Base-by-base conservation (phyloP, 2,888 invertebrate genomes). In the Spilosoma lubricipeda region DNA sequence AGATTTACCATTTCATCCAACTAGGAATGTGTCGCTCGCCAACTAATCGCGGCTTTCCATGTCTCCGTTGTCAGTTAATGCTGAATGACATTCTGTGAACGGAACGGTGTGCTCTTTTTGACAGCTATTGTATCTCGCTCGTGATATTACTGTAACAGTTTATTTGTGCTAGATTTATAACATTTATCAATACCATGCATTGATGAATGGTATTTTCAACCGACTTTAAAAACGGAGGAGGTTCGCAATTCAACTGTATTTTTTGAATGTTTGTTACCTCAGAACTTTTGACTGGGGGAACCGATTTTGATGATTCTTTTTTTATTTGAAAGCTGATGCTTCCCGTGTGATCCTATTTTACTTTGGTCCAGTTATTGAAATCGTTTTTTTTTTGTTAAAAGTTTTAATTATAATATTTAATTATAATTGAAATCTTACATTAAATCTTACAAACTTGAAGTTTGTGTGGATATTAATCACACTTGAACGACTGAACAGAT, bases 41-140 rank as follows among this genome's bases (percentile, higher is more conserved):
- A 67, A 45, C 72, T 71, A 75, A 75, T 75, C 72, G 65, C 45
- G 52, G 42, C 70, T 67, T 42, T 56, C 71, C 52, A 69, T 73
- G 66, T 67, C 73, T 52, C n/a, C 56, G 68, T 66, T 73, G 78
- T 77, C 75, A 73, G 72, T 70, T 78, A 75, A 80, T 74, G 75
- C 71, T 64, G 75, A 74, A 70, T 77, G 76, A 77, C 75, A 78
- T 70, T 70, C 74, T 59, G 72, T 59, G 67, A 69, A 71, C 74
- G 72, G 59, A 67, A 72, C 48, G 42, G 56, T 36, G 52, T 36
- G 70, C 52, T 67, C 70, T 72, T 74, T 73, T 65, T 75, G 78
- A 78, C 76, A 72, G 72, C 75, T 45, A 72, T 76, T 78, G 75
- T 76, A 66, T 27, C 64, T 63, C 36, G 63, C 33, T 56, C 36